Base-by-base conservation (phyloP, 2,113 vertebrate species). In the Spheniscus mendiculus region DNA sequence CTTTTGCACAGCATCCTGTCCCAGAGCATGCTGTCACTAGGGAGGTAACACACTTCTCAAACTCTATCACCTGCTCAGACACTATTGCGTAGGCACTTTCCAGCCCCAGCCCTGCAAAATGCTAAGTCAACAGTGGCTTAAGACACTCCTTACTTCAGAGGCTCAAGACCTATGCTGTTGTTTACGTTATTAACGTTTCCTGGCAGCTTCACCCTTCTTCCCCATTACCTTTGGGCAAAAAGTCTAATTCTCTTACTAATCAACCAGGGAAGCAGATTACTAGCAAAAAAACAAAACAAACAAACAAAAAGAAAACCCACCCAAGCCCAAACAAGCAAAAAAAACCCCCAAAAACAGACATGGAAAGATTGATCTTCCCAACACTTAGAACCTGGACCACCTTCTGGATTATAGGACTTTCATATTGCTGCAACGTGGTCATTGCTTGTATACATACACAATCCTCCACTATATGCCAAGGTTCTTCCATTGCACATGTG, bases 81-180 rank as follows among this genome's bases (percentile, higher is more conserved):
- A 20, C 32, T 30, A 7, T 1, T 23, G 44, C 11, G 0, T 11
- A 47, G 49, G 30, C 7, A 1, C 42, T 50, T 58, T 53, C 29
- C 44, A 83, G 59, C 29, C 72, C 59, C 42, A 78, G 42, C 44
- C 56, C 77, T 63, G 47, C 44, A 76, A 93, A 87, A 72, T 27
- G 66, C 34, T 40, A 71, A 91, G 62, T 77, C 89, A 96, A 62
- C 82, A 69, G 49, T 7, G 29, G 40, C 56, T 85, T 61, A 56
- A 78, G 61, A 55, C 36, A 67, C 66, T 94, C 49, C 53, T 86
- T 72, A 71, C 58, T 38, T 77, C 66, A 80, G 66, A 80, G 58
- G 34, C 49, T 90, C 50, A 70, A 63, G 36, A 49, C 40, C 36
- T 42, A 56, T 25, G 12, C 65, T 81, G 40, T 22, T 79, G 49